Conservation (phyloP, 2,888 invertebrate genomes). For the Drosophila pullipes region DNA sequence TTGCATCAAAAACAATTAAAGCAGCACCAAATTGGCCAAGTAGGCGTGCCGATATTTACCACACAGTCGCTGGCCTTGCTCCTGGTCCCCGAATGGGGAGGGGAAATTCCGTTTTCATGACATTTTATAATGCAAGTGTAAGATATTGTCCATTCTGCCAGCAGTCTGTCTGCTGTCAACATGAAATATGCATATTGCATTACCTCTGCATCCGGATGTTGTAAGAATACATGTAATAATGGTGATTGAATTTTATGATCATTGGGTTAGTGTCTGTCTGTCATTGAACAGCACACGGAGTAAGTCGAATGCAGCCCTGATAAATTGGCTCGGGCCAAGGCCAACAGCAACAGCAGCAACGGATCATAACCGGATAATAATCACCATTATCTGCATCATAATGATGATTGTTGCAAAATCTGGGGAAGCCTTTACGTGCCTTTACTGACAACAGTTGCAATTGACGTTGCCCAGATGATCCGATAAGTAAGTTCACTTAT, state of each 20-base stretch:
- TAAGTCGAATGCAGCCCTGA: constrained; percentile 32
- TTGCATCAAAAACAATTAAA: constrained; percentile 25
- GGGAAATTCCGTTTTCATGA: constrained; percentile 57
- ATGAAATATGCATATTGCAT: constrained; percentile 17
- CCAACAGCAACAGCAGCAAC: constrained; percentile 30
- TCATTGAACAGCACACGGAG: constrained; percentile 49
- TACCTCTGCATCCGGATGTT: constrained; percentile 38
- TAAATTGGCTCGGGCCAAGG: constrained; percentile 70
- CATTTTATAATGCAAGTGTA: constrained; percentile 50
- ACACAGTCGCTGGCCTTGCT: constrained; percentile 30
- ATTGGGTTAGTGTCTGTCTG: constrained; percentile 42
- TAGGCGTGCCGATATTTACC: constrained; percentile 23
- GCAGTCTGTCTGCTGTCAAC: neutral
- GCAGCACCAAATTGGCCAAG: constrained; percentile 31
- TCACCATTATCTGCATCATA: constrained; percentile 21
- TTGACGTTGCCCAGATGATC: constrained; percentile 16
- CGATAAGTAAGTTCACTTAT: constrained; percentile 37
- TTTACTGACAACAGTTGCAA: constrained; percentile 26
- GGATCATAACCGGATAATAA: constrained; percentile 56
- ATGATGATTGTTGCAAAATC: constrained; percentile 23
- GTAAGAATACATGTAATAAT: constrained; percentile 74
- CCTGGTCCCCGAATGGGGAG: constrained; percentile 28
- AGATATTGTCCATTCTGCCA: constrained; percentile 23
- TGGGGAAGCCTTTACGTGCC: constrained; percentile 13
- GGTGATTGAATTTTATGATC: constrained; percentile 72